Base-by-base conservation (phyloP, 2,113 vertebrate species). In the Steatornis caripensis region DNA sequence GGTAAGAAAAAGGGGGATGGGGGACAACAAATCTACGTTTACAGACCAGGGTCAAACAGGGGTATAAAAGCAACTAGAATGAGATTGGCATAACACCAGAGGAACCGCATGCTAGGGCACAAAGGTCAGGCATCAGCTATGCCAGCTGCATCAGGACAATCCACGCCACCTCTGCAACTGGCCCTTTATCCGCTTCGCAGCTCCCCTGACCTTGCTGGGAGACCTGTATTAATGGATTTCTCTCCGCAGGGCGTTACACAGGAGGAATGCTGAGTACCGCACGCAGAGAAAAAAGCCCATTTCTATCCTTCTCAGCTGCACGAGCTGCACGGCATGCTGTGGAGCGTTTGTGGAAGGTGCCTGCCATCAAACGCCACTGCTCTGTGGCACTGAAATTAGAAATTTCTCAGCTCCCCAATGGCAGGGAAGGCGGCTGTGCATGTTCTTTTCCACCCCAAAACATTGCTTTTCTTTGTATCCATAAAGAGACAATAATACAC, bases 81-180 rank as follows among this genome's bases (percentile, higher is more conserved):
- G 49, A 37, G 24, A 20, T 12, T 1, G 19, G 21, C 32, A 4
- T 23, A 43, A 89, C 53, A 49, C 6, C 45, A 30, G 12, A 6
- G 6, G n/a, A 23, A 8, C 7, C 0, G 5, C 17, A 43, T 10
- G 0, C 16, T 12, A 12, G 39, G 22, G 4, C 20, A 4, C 1
- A 2, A 2, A 1, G 43, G 58, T 6, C 34, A 69, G 84, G 41
- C 17, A 16, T 70, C 58, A 36, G 60, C 49, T 15, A 10, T 48
- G 29, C 64, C 1, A 6, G 30, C 45, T 55, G 0, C 68, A 22
- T 3, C 11, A 1, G 36, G 30, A 77, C 65, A 69, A 45, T 26
- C 43, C 60, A 2, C 37, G 10, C 34, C 5, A 6, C 64, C 61
- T n/a, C 74, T 6, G 45, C n/a, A n/a, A 2, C 6, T 13, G 18